Evolutionary conservation across 2,888 invertebrate species (phyloP), one percentile per base, ranked within the genome.

Genomic region (Rhimphoctona megacephalus): DNA sequence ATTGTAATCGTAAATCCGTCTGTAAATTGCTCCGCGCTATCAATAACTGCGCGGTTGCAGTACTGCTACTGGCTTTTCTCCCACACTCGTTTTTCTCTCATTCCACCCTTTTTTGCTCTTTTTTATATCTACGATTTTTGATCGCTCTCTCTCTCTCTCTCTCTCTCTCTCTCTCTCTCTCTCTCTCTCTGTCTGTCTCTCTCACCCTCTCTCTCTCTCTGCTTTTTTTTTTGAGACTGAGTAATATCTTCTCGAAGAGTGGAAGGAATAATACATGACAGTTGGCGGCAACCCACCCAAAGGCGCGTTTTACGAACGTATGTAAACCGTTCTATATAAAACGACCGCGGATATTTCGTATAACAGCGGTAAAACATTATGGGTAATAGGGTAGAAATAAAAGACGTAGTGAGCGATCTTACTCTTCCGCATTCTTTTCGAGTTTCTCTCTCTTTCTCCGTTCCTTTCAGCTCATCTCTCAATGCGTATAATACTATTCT

Each of bases 1-100:
- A 93, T 93, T 93, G 93, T 93, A 92, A 92, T 93, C 93, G 92
- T 93, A 93, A 93, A 93, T 93, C 93, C 92, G 91, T 92, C 92
- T 92, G 93, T 92, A 93, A 93, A 93, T 93, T 93, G 92, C 89
- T 87, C 90, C 87, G 82, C 90, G 90, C 92, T 93, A 93, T 93
- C 93, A 92, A 93, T 93, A 93, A 93, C 92, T 89, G 90, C 89
- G 88, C 64, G 84, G 90, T 84, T 77, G 83, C 86, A 77, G 87
- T 87, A 86, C 83, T 86, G 87, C 87, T 74, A 87, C 86, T 84
- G 87, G 77, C 77, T 83, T 81, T 84, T 84, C 74, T 73, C 73
- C 64, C 82, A 36, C 66, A 33, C 82, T 39, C 57, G 22, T 11
- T 43, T 64, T 36, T 49, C 22, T 36, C 66, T 66, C 57, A 8